These are phyloP conservation scores for Alces alces DNA, from an alignment of 2,113 vertebrate genomes.

Conservation along the genomic window DNA sequence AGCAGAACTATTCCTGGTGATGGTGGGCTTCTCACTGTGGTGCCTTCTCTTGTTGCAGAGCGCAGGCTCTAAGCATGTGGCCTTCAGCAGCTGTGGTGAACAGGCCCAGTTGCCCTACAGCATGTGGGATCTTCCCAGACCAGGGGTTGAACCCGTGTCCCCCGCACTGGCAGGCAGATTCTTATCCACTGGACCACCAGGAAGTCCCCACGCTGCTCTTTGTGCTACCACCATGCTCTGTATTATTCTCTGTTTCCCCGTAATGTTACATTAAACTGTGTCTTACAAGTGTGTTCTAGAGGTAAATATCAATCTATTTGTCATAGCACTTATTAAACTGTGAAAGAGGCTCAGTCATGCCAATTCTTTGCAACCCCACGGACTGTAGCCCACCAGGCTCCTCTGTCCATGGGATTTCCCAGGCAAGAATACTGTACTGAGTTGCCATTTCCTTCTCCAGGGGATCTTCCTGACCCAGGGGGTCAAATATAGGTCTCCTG, in stretches of 20 bases:
- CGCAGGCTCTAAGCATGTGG: background rate
- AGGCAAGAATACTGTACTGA: background rate
- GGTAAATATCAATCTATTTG: background rate
- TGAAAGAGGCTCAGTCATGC: background rate
- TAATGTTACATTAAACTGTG: background rate
- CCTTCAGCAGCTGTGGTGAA: fast-evolving
- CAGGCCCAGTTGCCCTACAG: background rate
- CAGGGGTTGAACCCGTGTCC: background rate
- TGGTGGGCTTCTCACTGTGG: background rate
- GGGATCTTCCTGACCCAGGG: background rate
- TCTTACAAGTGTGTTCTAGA: background rate
- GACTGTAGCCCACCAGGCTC: background rate
- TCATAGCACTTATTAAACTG: background rate
- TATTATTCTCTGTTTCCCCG: background rate
- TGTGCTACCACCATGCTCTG: background rate
- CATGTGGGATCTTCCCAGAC: background rate
- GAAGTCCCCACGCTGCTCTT: background rate
- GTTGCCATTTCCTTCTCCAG: background rate
- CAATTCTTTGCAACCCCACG: background rate
- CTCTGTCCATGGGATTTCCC: background rate
- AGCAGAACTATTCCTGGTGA: background rate
- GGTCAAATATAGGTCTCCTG: background rate
- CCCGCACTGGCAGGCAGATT: background rate
- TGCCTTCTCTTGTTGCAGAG: background rate
- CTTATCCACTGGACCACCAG: background rate